Evolutionary conservation across 2,113 vertebrate genomes (phyloP), one percentile per base, ranked within the genome.

Genomic region (Hippocampus abdominalis): DNA sequence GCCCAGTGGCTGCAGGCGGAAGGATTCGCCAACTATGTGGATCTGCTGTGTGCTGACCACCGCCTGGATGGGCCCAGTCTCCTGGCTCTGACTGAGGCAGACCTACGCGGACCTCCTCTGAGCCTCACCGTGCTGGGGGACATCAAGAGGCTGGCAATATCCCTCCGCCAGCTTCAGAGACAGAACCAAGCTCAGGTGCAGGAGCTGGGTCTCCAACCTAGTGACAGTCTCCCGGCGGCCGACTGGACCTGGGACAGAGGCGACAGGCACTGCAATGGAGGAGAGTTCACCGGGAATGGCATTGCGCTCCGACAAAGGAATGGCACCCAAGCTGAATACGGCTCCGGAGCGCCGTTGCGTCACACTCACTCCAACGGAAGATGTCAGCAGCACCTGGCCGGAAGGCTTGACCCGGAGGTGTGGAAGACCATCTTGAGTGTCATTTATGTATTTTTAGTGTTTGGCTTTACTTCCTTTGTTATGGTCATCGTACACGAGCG

Each of bases 401-500:
- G 94, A 29, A 89, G 93, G 71, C 75, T 98, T 86, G 95, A 99
- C 89, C 96, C 96, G 0, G 97, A 99, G 79, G 95, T 95, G 72
- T 99, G 97, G 97, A 99, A 99, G 89, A 99, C 96, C 0, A 79
- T 94, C 75, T 71, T 98, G 71, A 95, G 96, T 76, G 91, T 91
- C 69, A 61, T 98, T 18, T 98, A 98, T 74, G 96, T 97, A 48
- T 93, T 97, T 81, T 93, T 96, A 69, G 97, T 98, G 65, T 96
- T 95, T 63, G 97, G 97, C 71, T 95, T 97, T 82, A 98, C 97
- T 0, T 96, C 97, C 1, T 95, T 98, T 2, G 93, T 98, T 74
- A 98, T 98, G 97, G 97, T 98, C 66, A 94, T 98, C 66, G 97
- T 98, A 20, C 97, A 98, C 0, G 96, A 98, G 75, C 91, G 96